Evolutionary conservation across 2,797 vertebrate species (phyloP), one percentile per base, ranked within the genome.

Genomic region (Aldrovandia affinis): DNA sequence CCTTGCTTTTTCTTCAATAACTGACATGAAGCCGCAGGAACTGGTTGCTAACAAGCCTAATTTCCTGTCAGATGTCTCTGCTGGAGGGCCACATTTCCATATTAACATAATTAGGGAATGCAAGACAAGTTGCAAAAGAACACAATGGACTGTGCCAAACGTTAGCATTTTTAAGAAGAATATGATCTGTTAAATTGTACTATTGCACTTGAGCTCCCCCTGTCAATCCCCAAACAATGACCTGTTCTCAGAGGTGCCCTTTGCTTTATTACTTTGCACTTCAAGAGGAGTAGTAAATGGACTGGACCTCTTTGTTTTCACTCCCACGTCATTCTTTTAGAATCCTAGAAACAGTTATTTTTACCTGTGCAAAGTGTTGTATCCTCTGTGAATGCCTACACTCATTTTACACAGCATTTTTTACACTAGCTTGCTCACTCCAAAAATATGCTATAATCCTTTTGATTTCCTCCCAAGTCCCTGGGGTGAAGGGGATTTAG

Each of bases 101-200:
- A 82, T 83, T 85, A 87, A 81, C 81, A 87, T 86, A 87, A 88
- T 87, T 87, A 87, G 57, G 81, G 84, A 80, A 85, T 81, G 61
- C 54, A 78, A 78, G 78, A 68, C 59, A 84, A 80, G 83, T 30
- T 54, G 59, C 57, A 65, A 50, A 84, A 84, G 61, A 65, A 39
- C 57, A 54, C 77, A 68, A 80, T 80, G 25, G 52, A 65, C 59
- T 54, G 14, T 79, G 47, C 44, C 57, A 81, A 81, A 28, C 47
- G 28, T 79, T 68, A 63, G 50, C 12, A 65, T 9, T 47, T 39
- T 12, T 39, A 73, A 73, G 15, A 15, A 7, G 42, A 78, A 28
- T 44, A 9, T 15, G 30, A 36, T 82, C 50, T 12, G 44, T 73
- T 55, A 73, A n/a, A 39, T 63, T 73, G 50, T 44, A 59, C 33